phyloP scores from a whole-genome alignment of 2,888 invertebrate genomes.

The Mimachlamys varia region DNA sequence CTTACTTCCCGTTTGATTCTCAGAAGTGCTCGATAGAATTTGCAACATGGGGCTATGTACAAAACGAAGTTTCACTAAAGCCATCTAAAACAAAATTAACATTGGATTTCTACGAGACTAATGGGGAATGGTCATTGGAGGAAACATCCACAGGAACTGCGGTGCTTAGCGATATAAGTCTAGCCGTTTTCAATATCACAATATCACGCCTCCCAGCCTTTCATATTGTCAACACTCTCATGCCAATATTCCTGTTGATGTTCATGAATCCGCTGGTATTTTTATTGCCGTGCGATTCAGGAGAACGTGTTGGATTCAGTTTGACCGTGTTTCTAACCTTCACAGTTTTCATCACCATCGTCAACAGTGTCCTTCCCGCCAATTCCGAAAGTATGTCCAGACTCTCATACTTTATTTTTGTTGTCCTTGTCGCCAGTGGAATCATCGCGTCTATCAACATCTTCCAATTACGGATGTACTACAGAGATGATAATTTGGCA shows the following conservation, averaged over 20 bases:
- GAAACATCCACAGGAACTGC: not conserved
- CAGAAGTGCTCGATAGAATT: not conserved
- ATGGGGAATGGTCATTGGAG: not conserved
- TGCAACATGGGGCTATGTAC: not conserved
- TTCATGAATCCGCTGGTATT: slow-evolving; percentile 7
- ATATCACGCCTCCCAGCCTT: not conserved
- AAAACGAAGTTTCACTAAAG: not conserved
- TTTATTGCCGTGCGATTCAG: not conserved
- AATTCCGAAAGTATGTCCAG: not conserved
- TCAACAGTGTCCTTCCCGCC: not conserved
- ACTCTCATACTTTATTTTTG: not conserved
- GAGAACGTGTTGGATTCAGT: slow-evolving; percentile 13
- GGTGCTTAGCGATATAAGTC: not conserved
- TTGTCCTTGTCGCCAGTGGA: not conserved
- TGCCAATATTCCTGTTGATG: not conserved
- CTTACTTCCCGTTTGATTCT: not conserved
- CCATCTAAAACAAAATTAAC: not conserved
- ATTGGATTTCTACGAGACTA: not conserved
- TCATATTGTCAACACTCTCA: slow-evolving; percentile 11
- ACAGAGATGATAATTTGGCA: not conserved
- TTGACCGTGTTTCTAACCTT: slow-evolving; percentile 1
- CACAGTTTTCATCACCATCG: not conserved
- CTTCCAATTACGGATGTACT: not conserved
- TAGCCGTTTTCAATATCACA: not conserved
- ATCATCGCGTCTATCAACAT: not conserved